Base-by-base conservation (phyloP, 2,113 vertebrate genomes). In the Dasyprocta punctata region DNA sequence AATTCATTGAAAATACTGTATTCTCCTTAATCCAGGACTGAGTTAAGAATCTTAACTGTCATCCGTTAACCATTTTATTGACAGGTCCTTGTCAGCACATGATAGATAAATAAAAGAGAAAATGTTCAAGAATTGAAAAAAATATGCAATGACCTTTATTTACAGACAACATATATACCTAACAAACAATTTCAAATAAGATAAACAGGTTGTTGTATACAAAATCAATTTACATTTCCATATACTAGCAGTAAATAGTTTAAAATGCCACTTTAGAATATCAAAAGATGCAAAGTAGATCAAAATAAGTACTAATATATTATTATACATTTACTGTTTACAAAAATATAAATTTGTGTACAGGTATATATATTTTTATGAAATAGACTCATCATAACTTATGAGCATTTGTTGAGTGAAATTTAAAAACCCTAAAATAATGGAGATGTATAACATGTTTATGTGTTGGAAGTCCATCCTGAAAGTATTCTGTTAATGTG, bases 101-200 rank as follows among this genome's bases (percentile, higher is more conserved):
- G 41, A 58, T 24, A 83, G 12, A 47, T 67, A 54, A 71, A 69
- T 52, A 69, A 69, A 71, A 41, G 20, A 91, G 75, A 92, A 91
- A 36, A 36, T 49, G 7, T 73, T 28, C 47, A 58, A 84, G 24
- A 10, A 49, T 41, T 81, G 19, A n/a, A 81, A 47, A 44, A 16
- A 20, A 41, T 61, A 41, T 10, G 65, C 30, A 71, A 10, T 20
- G 75, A 38, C 17, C 3, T 49, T 73, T 90, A 86, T 30, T 38
- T 36, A 71, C 13, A 61, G 61, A 80, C 4, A 77, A 54, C 52
- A 60, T 54, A 20, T 16, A 4, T 54, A 28, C 38, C 38, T 80
- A 77, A 56, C 89, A 83, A 95, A 65, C 89, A 81, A 47, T 69
- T 85, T 86, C 22, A 20, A 86, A 65, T 73, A 81, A 93, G 19